phyloP scores from a whole-genome alignment of 2,888 invertebrate species.

The Metellina segmentata region DNA sequence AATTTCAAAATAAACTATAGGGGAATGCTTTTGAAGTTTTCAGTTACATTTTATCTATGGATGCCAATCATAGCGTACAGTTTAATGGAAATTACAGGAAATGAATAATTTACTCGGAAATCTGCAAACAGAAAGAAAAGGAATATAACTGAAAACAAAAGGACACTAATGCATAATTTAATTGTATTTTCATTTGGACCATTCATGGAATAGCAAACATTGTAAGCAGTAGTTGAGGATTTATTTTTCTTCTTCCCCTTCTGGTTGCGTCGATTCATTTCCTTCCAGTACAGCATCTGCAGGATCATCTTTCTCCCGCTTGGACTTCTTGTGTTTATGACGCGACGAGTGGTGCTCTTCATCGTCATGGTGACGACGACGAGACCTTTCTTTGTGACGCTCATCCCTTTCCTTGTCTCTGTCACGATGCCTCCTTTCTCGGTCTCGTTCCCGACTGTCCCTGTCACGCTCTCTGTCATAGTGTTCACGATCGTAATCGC shows the following conservation, averaged over 20 bases:
- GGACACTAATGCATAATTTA: too few species aligned
- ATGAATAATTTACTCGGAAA: too few species aligned
- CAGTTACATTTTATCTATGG: too few species aligned
- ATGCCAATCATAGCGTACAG: too few species aligned
- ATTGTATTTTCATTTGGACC: neutral
- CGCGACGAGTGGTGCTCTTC: slow-evolving; percentile 73
- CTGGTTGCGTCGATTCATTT: slow-evolving; percentile 53
- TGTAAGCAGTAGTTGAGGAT: too few species aligned
- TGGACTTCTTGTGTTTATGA: slow-evolving; percentile 77
- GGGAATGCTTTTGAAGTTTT: too few species aligned
- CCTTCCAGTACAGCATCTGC: slow-evolving; percentile 36
- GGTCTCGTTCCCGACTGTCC: slow-evolving; percentile 65
- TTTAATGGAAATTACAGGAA: too few species aligned
- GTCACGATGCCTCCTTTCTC: slow-evolving; percentile 73
- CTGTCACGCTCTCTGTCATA: slow-evolving; percentile 65
- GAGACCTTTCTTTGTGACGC: slow-evolving; percentile 68
- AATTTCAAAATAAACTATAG: too few species aligned
- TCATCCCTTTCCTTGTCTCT: slow-evolving; percentile 64
- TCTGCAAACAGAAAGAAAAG: too few species aligned
- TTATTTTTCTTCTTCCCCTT: slow-evolving; percentile 70
- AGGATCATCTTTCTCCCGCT: slow-evolving; percentile 77
- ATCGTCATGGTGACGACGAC: slow-evolving; percentile 69
- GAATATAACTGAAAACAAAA: too few species aligned
- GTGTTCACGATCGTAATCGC: slow-evolving; percentile 71
- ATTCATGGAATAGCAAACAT: neutral